These are phyloP conservation scores for Spermophilus dauricus DNA, from an alignment of 2,113 vertebrate genomes.

Conservation along the genomic window DNA sequence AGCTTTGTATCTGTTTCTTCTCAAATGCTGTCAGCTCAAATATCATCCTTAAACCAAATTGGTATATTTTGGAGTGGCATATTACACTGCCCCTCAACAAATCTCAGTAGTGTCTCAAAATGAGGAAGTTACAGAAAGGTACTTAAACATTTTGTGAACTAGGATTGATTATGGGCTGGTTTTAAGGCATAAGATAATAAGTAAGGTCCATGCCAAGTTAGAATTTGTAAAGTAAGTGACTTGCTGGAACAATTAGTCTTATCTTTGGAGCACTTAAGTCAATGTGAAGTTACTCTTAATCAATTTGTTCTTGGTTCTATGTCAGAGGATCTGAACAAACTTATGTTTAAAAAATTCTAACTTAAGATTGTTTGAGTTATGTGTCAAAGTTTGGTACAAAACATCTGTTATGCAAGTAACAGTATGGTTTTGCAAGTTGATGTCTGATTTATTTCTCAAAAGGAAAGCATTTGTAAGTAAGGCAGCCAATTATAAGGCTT, in stretches of 20 bases:
- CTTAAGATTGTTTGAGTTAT: slow-evolving; percentile 32
- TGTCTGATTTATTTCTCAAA: slow-evolving; percentile 61
- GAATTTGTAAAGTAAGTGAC: slow-evolving; percentile 12
- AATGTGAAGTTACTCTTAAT: slow-evolving; percentile 4
- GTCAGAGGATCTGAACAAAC: not conserved
- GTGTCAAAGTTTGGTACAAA: not conserved
- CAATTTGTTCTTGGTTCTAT: slow-evolving; percentile 6
- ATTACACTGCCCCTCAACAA: not conserved
- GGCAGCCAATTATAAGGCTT: slow-evolving; percentile 27
- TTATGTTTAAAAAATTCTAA: slow-evolving; percentile 45
- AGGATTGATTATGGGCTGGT: not conserved
- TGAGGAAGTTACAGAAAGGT: not conserved
- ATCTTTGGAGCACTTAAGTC: not conserved
- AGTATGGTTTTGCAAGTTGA: slow-evolving; percentile 31
- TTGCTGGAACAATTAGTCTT: slow-evolving; percentile 15
- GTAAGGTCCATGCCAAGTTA: not conserved
- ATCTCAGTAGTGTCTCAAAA: not conserved
- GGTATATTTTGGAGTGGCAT: not conserved
- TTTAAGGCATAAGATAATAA: slow-evolving; percentile 54
- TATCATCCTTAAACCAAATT: not conserved
- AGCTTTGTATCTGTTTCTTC: not conserved
- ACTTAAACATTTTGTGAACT: not conserved
- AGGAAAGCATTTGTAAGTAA: slow-evolving; percentile 21
- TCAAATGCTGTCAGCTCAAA: not conserved
- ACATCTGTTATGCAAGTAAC: slow-evolving; percentile 17